Conservation (phyloP, 2,888 invertebrate genomes). For the Acanthopleura granulata region DNA sequence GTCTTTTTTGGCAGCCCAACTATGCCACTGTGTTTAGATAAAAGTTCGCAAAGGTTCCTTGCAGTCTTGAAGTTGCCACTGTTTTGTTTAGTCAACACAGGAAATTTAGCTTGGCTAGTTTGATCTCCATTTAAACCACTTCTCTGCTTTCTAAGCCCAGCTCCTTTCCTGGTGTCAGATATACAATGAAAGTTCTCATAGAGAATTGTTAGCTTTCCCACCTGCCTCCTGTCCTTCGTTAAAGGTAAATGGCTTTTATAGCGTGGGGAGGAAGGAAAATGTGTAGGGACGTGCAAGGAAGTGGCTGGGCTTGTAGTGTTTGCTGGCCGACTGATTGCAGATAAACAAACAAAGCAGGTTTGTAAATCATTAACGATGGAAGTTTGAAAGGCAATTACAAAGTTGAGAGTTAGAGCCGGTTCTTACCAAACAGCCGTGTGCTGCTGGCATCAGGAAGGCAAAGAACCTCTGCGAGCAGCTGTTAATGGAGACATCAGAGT, state of each 20-base stretch:
- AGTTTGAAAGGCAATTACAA: slow-evolving; percentile 15
- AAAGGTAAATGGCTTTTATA: background rate
- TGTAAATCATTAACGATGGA: slow-evolving; percentile 17
- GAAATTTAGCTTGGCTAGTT: background rate
- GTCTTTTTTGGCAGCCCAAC: background rate
- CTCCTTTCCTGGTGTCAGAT: no score
- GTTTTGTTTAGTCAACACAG: slow-evolving; percentile 4
- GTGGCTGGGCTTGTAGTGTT: background rate
- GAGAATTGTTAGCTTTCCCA: background rate
- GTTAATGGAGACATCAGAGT: background rate
- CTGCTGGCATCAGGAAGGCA: background rate
- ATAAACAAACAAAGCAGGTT: slow-evolving; percentile 16
- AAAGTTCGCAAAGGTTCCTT: background rate
- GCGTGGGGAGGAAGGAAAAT: background rate
- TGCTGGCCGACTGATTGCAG: background rate
- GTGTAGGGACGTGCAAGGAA: background rate
- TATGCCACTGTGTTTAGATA: background rate
- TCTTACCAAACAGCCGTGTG: slow-evolving; percentile 1
- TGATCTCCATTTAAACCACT: background rate
- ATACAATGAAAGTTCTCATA: no score
- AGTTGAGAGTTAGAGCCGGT: background rate
- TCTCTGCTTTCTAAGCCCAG: no score
- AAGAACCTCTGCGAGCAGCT: background rate
- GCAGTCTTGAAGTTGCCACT: background rate
- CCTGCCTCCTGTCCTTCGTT: background rate